Percentiles rank a stretch among this genome's conserved stretches.
These are phyloP conservation scores for Pungitius pungitius DNA, from an alignment of 2,113 vertebrate genomes.

Conservation along the genomic window DNA sequence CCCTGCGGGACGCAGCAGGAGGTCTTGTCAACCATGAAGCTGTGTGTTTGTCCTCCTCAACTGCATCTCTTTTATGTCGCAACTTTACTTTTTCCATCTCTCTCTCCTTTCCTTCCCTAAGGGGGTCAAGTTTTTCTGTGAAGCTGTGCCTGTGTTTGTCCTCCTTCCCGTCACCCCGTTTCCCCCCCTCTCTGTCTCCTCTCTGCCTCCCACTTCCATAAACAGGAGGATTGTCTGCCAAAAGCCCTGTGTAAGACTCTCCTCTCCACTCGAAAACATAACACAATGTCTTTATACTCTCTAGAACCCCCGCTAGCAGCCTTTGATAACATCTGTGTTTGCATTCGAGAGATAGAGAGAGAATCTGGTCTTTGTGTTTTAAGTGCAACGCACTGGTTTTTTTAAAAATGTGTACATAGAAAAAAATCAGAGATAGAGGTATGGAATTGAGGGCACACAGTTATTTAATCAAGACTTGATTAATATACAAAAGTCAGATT, in stretches of 20 bases:
- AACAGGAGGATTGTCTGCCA: conserved; percentile 17
- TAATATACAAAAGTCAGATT: neutral
- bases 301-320: conserved; percentile 3
- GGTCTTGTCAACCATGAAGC: conserved; percentile 43
- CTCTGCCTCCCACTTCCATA: conserved; percentile 6
- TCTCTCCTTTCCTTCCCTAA: conserved; percentile 5
- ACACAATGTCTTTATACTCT: conserved; percentile 26
- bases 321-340: conserved; percentile 31
- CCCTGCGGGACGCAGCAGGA: conserved; percentile 38
- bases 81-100: conserved; percentile 3
- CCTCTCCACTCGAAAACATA: neutral
- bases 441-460: neutral
- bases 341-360: neutral
- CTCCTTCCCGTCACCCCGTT: conserved; percentile 6
- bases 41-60: conserved; percentile 45
- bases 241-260: conserved; percentile 5
- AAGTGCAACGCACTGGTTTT: neutral
- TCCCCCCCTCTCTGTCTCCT: neutral
- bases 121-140: conserved; percentile 34
- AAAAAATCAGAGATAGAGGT: neutral
- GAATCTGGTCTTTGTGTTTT: neutral
- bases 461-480: neutral
- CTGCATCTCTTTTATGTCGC: conserved; percentile 17
- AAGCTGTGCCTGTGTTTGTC: conserved; percentile 46
- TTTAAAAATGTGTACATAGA: neutral